Percentiles rank a stretch among this genome's conserved stretches.
These are phyloP conservation scores for Potamilus streckersoni DNA, from an alignment of 1,140 invertebrate species.

Conservation along the genomic window DNA sequence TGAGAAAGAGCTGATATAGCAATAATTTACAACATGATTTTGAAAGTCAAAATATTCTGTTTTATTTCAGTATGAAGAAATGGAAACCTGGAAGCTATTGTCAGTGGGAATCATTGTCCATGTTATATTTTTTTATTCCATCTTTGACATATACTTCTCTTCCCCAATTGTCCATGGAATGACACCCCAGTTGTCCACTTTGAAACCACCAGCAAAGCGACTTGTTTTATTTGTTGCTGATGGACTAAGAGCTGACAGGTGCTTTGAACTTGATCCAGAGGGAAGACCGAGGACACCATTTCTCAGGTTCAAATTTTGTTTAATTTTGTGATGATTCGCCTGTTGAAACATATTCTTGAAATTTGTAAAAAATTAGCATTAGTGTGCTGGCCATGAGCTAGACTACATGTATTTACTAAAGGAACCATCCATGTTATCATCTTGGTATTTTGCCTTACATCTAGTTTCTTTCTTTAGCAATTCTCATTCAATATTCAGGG, in stretches of 20 bases:
- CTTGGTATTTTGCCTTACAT: not conserved
- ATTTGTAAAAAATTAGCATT: not conserved
- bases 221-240: conserved; percentile 89
- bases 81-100: conserved; percentile 56
- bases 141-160: conserved; percentile 77
- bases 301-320: conserved; percentile 70
- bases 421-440: not conserved
- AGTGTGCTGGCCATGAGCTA: not conserved
- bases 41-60: too few relatives aligned
- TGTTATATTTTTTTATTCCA: conserved; percentile 72
- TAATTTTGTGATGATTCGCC: not conserved
- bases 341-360: not conserved
- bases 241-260: conserved; percentile 87
- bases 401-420: not conserved
- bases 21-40: too few relatives aligned
- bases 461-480: not conserved
- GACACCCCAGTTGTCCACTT: conserved; percentile 49
- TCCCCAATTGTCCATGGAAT: conserved; percentile 74
- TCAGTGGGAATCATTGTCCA: conserved; percentile 69
- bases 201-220: conserved; percentile 77
- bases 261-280: conserved; percentile 71
- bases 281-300: conserved; percentile 68
- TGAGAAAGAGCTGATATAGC: too few relatives aligned
- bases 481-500: not conserved
- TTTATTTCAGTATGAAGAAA: conserved; percentile 10